Conservation (phyloP, 1,140 invertebrate genomes). For the Drosophila sturtevanti region DNA sequence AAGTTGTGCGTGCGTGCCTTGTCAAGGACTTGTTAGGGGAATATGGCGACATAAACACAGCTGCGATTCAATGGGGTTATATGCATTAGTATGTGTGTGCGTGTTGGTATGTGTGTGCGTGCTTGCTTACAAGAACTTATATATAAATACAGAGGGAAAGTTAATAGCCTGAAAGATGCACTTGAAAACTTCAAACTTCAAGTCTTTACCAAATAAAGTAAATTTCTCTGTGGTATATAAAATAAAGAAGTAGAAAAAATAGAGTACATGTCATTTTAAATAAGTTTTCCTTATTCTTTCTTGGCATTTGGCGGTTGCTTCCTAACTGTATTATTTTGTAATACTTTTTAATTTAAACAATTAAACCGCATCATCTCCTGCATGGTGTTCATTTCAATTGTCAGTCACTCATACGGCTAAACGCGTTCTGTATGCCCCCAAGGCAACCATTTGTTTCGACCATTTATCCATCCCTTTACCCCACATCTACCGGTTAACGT, state of each 20-base stretch:
- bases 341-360: background rate
- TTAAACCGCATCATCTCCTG: conserved; percentile 4
- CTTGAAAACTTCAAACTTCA: conserved; percentile 44
- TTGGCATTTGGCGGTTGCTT: background rate
- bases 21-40: conserved; percentile 17
- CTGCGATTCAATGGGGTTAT: conserved; percentile 10
- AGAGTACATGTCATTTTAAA: background rate
- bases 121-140: conserved; percentile 28
- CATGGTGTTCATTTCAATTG: conserved; percentile 39
- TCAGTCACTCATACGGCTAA: conserved; percentile 49
- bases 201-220: conserved; percentile 46
- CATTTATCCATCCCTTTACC: background rate
- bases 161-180: conserved; percentile 44
- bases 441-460: conserved; percentile 26
- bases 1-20: conserved; percentile 60
- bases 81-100: background rate
- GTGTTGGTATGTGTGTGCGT: conserved; percentile 1
- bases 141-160: conserved; percentile 32
- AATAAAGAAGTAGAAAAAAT: background rate
- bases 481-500: background rate
- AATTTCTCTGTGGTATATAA: background rate
- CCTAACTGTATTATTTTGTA: background rate
- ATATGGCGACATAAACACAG: conserved; percentile 39
- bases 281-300: background rate
- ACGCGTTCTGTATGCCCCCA: conserved; percentile 39